Conservation (phyloP, 64 coral and sea anemone genomes). For the Pocillopora verrucosa region DNA sequence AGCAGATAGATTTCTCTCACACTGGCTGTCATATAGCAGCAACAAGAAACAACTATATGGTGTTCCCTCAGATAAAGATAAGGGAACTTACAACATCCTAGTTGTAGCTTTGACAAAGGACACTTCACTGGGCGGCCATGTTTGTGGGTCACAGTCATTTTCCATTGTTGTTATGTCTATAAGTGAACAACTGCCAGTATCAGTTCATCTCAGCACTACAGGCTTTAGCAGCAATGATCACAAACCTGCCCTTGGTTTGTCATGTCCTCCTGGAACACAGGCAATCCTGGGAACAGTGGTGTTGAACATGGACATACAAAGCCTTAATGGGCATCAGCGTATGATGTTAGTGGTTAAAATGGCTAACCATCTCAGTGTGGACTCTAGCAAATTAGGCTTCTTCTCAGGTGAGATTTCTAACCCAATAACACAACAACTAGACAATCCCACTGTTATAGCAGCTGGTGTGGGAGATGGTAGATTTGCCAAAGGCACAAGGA, state of each 20-base stretch:
- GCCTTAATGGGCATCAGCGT: slow-evolving; percentile 69
- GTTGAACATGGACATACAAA: slow-evolving; percentile 56
- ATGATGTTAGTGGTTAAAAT: slow-evolving; percentile 43
- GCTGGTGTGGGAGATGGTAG: slow-evolving; percentile 79
- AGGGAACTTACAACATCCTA: slow-evolving; percentile 70
- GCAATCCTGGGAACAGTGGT: slow-evolving; percentile 56
- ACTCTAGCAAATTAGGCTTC: slow-evolving; percentile 32
- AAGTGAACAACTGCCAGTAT: slow-evolving; percentile 2
- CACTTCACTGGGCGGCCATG: slow-evolving; percentile 26
- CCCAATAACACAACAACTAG: slow-evolving; percentile 65
- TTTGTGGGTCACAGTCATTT: slow-evolving; percentile 82
- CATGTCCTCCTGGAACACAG: slow-evolving; percentile 68
- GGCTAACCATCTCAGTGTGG: slow-evolving; percentile 55
- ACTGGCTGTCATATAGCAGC: slow-evolving; percentile 74
- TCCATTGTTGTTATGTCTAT: slow-evolving; percentile 40
- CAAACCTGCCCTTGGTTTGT: slow-evolving; percentile 19
- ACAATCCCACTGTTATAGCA: slow-evolving; percentile 54
- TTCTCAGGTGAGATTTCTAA: slow-evolving; percentile 60
- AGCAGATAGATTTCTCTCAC: slow-evolving; percentile 67
- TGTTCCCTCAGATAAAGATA: slow-evolving; percentile 65
- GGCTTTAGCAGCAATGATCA: neutral
- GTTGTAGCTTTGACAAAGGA: slow-evolving; percentile 70
- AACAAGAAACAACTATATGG: slow-evolving; percentile 60
- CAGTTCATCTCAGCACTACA: slow-evolving; percentile 20
- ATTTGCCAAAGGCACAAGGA: slow-evolving; percentile 67